phyloP scores from a whole-genome alignment of 2,888 invertebrate genomes.

The Pasiphila rectangulata region DNA sequence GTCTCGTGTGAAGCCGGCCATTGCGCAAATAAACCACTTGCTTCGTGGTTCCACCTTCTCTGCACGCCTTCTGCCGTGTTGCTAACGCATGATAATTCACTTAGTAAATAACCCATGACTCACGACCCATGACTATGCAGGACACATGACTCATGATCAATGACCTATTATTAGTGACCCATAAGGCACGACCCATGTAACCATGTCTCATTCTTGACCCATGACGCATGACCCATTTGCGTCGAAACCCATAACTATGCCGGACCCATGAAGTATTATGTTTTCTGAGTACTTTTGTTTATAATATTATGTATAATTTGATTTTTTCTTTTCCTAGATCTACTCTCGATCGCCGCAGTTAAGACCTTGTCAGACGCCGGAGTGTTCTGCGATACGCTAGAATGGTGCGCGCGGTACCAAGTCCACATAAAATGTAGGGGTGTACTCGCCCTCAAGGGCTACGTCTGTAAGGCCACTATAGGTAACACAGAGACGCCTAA shows the following conservation, averaged over 20 bases:
- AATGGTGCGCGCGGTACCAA: slow-evolving; percentile 93
- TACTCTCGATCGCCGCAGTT: slow-evolving; percentile 72
- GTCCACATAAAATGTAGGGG: slow-evolving; percentile 95
- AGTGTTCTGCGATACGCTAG: slow-evolving; percentile 70
- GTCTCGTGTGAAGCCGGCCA: slow-evolving; percentile 90
- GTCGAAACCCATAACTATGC: too few species aligned
- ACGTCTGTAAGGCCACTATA: slow-evolving; percentile 81
- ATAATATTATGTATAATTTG: not conserved
- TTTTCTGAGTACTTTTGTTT: too few species aligned
- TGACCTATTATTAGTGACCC: not conserved
- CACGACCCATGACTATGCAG: not conserved
- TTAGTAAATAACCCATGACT: slow-evolving; percentile 80
- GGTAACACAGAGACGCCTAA: slow-evolving; percentile 37
- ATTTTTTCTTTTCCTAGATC: slow-evolving; percentile 48
- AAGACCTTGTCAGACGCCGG: slow-evolving; percentile 78
- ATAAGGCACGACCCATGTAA: too few species aligned
- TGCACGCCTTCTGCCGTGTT: slow-evolving; percentile 94
- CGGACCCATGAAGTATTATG: too few species aligned
- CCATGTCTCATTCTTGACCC: not conserved
- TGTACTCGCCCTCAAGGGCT: slow-evolving; percentile 94
- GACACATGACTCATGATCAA: not conserved
- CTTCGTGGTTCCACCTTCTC: slow-evolving; percentile 95
- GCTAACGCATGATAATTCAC: slow-evolving; percentile 96
- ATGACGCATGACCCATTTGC: too few species aligned
- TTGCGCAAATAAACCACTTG: slow-evolving; percentile 96